Conservation (phyloP, 2,113 vertebrate species). For the Potamarius usumacintae region DNA sequence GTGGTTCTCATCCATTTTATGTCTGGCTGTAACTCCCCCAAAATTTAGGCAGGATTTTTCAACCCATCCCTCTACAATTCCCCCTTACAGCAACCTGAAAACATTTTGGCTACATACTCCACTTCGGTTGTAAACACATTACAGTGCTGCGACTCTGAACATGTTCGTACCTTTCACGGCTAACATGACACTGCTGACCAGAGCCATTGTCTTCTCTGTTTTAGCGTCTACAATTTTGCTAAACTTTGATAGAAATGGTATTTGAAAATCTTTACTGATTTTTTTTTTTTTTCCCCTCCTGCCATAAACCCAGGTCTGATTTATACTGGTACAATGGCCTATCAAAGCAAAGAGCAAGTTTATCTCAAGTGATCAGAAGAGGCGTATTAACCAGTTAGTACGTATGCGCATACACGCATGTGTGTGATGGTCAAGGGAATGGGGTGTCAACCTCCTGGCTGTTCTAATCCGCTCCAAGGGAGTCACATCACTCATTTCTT, state of each 20-base stretch:
- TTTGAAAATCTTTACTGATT: no score
- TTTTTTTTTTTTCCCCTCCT: no score
- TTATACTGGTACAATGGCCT: not conserved
- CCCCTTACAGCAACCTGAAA: not conserved
- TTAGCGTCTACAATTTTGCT: not conserved
- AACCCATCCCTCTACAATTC: not conserved
- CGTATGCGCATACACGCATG: not conserved
- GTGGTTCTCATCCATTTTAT: not conserved
- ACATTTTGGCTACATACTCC: not conserved
- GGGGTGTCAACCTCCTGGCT: slow-evolving; percentile 10
- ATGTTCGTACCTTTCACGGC: not conserved
- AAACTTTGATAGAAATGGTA: not conserved
- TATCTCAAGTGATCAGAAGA: not conserved
- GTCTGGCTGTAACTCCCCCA: not conserved
- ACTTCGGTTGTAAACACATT: slow-evolving; percentile 10
- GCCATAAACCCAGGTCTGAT: no score
- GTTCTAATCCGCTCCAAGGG: slow-evolving; percentile 18
- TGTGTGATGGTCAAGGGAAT: slow-evolving; percentile 1
- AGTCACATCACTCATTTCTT: slow-evolving; percentile 5
- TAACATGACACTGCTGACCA: no score
- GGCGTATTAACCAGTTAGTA: not conserved
- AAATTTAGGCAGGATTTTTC: not conserved
- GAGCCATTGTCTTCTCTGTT: not conserved
- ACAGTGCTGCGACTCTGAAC: not conserved
- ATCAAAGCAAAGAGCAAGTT: no score